Conservation (phyloP, 2,888 invertebrate genomes). For the Erpobdella octoculata region DNA sequence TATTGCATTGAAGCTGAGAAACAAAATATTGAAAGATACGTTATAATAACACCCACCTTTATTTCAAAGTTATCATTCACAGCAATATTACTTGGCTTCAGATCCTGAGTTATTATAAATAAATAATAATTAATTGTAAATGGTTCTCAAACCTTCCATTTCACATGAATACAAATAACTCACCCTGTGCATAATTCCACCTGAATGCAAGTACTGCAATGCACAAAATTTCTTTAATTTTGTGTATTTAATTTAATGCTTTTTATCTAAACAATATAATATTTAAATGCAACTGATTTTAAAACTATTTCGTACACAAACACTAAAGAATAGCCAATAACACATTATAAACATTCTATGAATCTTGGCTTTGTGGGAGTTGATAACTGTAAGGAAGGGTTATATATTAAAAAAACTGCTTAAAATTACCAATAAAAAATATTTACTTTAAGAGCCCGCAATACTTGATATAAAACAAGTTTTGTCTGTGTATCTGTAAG, state of each 20-base stretch:
- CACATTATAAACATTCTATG: too few relatives aligned
- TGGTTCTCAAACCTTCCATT: too few relatives aligned
- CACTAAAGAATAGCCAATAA: too few relatives aligned
- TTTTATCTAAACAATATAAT: not conserved
- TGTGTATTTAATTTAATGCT: not conserved
- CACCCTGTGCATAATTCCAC: constrained; percentile 26
- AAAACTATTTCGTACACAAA: too few relatives aligned
- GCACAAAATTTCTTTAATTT: not conserved
- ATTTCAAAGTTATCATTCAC: constrained; percentile 26
- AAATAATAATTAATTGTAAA: constrained; percentile 3
- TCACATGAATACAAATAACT: not conserved
- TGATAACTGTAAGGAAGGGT: too few relatives aligned
- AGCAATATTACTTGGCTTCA: constrained; percentile 26
- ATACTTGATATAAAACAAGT: constrained; percentile 19
- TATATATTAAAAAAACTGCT: too few relatives aligned
- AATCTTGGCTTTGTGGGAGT: too few relatives aligned
- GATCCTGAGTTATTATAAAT: constrained; percentile 7
- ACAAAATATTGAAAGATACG: too few relatives aligned
- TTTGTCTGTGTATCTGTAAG: constrained; percentile 15
- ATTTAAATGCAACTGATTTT: too few relatives aligned
- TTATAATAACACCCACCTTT: not conserved
- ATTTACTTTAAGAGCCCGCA: constrained; percentile 21
- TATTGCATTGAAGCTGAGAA: too few relatives aligned
- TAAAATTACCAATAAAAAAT: too few relatives aligned
- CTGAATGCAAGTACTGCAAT: constrained; percentile 26